A percentile compares a stretch with the other conserved stretches of the same genome.
Evolutionary conservation across 2,888 invertebrate species (phyloP).

Genomic region (Drosophila prostipennis): DNA sequence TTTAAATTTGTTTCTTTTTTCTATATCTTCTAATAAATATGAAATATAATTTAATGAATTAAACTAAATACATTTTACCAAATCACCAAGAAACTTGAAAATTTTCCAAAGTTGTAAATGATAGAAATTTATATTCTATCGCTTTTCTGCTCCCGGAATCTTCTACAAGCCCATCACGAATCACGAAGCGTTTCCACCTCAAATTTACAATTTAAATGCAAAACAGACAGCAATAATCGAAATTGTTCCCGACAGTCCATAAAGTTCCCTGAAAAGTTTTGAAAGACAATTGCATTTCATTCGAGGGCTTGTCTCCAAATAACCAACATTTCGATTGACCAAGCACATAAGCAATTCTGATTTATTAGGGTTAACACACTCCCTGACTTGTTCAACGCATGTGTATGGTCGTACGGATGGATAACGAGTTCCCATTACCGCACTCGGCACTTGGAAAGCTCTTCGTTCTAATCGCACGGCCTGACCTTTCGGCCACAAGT

Average conservation of each 20-base stretch:
- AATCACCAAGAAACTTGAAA: neutral
- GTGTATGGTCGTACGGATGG: neutral
- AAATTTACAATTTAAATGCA: constrained; percentile 31
- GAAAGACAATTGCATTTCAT: constrained; percentile 31
- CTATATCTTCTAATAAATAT: too few relatives aligned
- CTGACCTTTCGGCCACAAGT: constrained; percentile 25
- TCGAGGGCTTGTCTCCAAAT: constrained; percentile 20
- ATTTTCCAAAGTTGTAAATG: neutral
- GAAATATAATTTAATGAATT: too few relatives aligned
- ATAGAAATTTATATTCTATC: neutral
- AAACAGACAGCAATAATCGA: constrained; percentile 16
- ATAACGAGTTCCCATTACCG: constrained; percentile 23
- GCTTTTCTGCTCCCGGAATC: neutral
- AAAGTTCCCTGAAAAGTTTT: constrained; percentile 26
- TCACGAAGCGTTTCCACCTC: constrained; percentile 1
- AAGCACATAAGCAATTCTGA: constrained; percentile 14
- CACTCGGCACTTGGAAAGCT: constrained; percentile 8
- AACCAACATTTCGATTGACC: constrained; percentile 8
- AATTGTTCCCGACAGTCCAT: constrained; percentile 20
- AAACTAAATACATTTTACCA: neutral
- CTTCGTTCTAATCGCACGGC: constrained; percentile 18
- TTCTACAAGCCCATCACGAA: neutral
- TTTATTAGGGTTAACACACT: constrained; percentile 35
- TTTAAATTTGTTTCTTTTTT: too few relatives aligned
- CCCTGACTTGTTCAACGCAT: constrained; percentile 8